Evolutionary conservation across 2,113 vertebrate species (phyloP).

Genomic region (Hyaena hyaena): DNA sequence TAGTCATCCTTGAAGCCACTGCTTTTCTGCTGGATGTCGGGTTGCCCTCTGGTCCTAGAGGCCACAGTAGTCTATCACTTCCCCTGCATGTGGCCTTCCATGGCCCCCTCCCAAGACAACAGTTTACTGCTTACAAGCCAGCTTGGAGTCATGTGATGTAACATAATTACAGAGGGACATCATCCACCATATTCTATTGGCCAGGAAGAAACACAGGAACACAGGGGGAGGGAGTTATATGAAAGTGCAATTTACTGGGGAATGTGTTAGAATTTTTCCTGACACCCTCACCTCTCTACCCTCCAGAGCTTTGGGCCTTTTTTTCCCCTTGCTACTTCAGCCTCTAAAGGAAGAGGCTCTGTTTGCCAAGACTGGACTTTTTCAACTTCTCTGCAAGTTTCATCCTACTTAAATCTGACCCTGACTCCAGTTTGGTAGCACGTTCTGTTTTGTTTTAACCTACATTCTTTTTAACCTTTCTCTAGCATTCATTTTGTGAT

Average conservation of each 20-base stretch:
- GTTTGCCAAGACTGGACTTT: background rate
- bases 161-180: background rate
- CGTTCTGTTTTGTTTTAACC: background rate
- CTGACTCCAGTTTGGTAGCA: background rate
- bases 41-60: background rate
- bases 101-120: background rate
- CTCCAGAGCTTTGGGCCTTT: background rate
- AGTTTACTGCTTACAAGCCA: background rate
- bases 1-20: no score
- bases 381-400: background rate
- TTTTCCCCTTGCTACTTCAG: background rate
- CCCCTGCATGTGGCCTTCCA: background rate
- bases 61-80: background rate
- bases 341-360: background rate
- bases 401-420: background rate
- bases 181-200: background rate
- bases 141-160: accelerated
- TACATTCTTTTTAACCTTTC: background rate
- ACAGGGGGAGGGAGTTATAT: background rate
- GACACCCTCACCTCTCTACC: background rate
- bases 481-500: background rate
- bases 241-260: background rate
- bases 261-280: background rate
- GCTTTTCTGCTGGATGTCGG: background rate
- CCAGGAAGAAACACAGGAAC: background rate